Evolutionary conservation across 2,888 invertebrate species (phyloP), one percentile per base, ranked within the genome.

Genomic region (Amiota communis): DNA sequence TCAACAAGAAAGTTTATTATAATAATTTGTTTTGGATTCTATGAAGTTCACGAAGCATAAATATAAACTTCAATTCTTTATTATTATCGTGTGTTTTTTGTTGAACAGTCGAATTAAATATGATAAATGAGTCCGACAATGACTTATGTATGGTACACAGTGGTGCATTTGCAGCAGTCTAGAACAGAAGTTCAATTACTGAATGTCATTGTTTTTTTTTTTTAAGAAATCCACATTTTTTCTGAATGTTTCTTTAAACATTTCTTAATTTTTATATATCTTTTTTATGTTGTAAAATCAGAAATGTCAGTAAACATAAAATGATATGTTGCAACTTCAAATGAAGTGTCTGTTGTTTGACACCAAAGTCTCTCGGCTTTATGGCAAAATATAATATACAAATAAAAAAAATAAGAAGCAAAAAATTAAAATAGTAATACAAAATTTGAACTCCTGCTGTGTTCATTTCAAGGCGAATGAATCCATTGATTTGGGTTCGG

Each of bases 81-180:
- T 36, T 56, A 53, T 12, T 20, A 59, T 70, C 76, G 72, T 76
- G 56, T 65, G 17, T 17, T 23, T 36, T 47, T 13, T 36, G 13
- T 65, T 13, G 48, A 72, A 74, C 71, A 63, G 72, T 74, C 79
- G 20, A 82, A 81, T 83, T 83, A 81, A 78, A 72, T 75, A 82
- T 80, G 81, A 83, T 82, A 81, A 82, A 81, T 82, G 79, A 77
- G 77, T 82, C 57, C 75, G 81, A 80, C 77, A 76, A 81, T 76
- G 76, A 81, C 79, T 80, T 78, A 71, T 76, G 72, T 78, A 71
- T 76, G 72, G 75, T 72, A 72, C 78, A 77, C 79, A 77, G 56
- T 78, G 80, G 78, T 9, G 11, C 12, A 51, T 12, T 2, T n/a
- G 53, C 53, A 51, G 12, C 53, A 51, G 3, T 36, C 4, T 36